phyloP scores from a whole-genome alignment of 2,888 invertebrate species.

The Drosophila neonasuta region DNA sequence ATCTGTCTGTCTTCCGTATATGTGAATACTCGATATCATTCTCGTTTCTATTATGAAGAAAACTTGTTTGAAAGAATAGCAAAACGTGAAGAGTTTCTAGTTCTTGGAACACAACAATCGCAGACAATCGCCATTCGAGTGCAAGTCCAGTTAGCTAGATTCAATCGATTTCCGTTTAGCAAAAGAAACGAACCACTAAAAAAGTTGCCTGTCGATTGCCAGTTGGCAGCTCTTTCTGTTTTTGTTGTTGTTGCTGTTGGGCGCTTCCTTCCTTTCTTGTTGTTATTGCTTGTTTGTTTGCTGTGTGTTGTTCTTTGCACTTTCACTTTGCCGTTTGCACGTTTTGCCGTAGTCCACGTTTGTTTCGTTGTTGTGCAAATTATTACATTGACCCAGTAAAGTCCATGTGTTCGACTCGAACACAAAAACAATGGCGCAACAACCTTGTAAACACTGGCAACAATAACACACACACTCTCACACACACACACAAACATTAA shows the following conservation, averaged over 20 bases:
- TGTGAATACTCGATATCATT: not conserved
- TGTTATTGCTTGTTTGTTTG: constrained; percentile 22
- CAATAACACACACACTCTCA: not conserved
- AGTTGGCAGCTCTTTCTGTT: constrained; percentile 22
- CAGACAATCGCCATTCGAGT: constrained; percentile 13
- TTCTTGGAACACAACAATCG: constrained; percentile 31
- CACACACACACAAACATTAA: not conserved
- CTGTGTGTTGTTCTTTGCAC: constrained; percentile 46
- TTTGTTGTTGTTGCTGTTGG: constrained; percentile 13
- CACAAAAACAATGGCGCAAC: constrained; percentile 1
- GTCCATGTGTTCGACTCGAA: constrained; percentile 27
- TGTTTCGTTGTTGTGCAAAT: constrained; percentile 62
- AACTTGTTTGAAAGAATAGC: constrained; percentile 34
- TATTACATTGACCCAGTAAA: constrained; percentile 74
- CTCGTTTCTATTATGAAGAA: constrained; percentile 8
- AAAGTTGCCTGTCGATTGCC: constrained; percentile 57
- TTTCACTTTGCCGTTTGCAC: constrained; percentile 60
- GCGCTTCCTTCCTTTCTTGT: constrained; percentile 13
- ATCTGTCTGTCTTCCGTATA: constrained; percentile 12
- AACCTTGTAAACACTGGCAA: constrained; percentile 8
- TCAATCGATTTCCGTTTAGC: constrained; percentile 72
- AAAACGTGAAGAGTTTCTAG: constrained; percentile 21
- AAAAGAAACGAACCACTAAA: constrained; percentile 59
- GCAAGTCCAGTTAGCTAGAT: constrained; percentile 48
- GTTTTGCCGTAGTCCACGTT: constrained; percentile 60